Evolutionary conservation across 2,113 vertebrate species (phyloP), one percentile per base, ranked within the genome.

Genomic region (Microcebus murinus): DNA sequence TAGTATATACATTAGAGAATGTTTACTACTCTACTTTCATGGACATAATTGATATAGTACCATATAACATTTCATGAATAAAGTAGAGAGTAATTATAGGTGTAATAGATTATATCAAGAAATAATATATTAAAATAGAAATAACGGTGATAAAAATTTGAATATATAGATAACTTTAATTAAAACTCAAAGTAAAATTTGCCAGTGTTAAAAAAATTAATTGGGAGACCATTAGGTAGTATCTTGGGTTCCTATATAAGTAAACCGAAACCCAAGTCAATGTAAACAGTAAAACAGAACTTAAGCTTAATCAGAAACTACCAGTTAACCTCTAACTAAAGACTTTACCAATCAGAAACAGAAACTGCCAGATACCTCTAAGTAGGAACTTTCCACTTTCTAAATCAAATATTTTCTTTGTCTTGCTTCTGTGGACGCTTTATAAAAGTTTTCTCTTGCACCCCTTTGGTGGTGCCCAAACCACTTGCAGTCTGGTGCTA

Each of bases 101-200:
- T 87, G 42, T 81, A 31, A 70, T 18, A 71, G 39, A 84, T n/a
- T 21, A 67, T 48, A 29, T 59, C 61, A 59, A 82, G 29, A 86
- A 93, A 84, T 77, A 91, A 88, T 87, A 4, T 6, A 42, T 55
- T 87, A 74, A 96, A 89, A 73, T 39, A 86, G 34, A 94, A 96
- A 55, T 74, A 86, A 80, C 76, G 86, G 20, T 91, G 31, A 61
- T 68, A 93, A 76, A 94, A 87, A 90, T 34, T 84, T 63, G 74
- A 77, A 87, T 90, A 90, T 52, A 29, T 4, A 67, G n/a, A 59
- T 94, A 95, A 20, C 31, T 74, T 89, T 87, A 93, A 68, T 85
- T 80, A 88, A 89, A 20, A 76, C 84, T 81, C 20, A 76, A 92
- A 91, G 71, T 84, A 81, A 84, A 88, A 71, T 36, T 25, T 20